These are phyloP conservation scores for Hirtodrosophila cameraria DNA, from an alignment of 2,888 invertebrate genomes.

Conservation along the genomic window DNA sequence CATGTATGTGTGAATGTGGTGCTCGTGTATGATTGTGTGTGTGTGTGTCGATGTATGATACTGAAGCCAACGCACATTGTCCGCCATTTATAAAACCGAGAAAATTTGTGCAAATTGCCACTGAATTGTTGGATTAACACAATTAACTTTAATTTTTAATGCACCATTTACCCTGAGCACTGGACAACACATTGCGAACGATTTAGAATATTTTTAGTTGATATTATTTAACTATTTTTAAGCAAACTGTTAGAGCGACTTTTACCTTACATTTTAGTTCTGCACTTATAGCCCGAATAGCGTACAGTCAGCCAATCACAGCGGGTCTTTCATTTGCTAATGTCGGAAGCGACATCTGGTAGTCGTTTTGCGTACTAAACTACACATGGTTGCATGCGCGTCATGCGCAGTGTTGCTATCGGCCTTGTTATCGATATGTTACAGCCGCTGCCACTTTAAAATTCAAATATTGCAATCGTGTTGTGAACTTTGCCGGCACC, in stretches of 20 bases:
- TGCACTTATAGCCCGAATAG: constrained; percentile 57
- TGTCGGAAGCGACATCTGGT: constrained; percentile 61
- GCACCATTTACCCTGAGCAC: constrained; percentile 35
- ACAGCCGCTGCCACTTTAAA: background rate
- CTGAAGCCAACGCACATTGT: constrained; percentile 78
- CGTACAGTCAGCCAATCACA: constrained; percentile 75
- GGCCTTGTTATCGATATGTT: constrained; percentile 34
- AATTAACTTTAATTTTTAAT: constrained; percentile 26
- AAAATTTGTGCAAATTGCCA: constrained; percentile 51
- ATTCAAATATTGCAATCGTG: constrained; percentile 35
- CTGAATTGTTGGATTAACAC: constrained; percentile 18
- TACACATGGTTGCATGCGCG: constrained; percentile 41
- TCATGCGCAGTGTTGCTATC: constrained; percentile 31
- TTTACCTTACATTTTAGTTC: constrained; percentile 74
- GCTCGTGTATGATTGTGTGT: constrained; percentile 12
- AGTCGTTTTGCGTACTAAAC: constrained; percentile 57
- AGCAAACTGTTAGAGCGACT: constrained; percentile 65
- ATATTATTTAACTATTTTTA: constrained; percentile 69
- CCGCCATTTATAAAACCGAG: constrained; percentile 73
- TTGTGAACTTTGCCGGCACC: constrained; percentile 8
- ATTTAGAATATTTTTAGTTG: constrained; percentile 38
- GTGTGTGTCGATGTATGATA: constrained; percentile 31
- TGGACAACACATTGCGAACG: constrained; percentile 39
- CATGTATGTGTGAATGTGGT: constrained; percentile 26
- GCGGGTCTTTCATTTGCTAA: constrained; percentile 60